These are phyloP conservation scores for Perccottus glenii DNA, from an alignment of 2,113 vertebrate species.

Conservation along the genomic window DNA sequence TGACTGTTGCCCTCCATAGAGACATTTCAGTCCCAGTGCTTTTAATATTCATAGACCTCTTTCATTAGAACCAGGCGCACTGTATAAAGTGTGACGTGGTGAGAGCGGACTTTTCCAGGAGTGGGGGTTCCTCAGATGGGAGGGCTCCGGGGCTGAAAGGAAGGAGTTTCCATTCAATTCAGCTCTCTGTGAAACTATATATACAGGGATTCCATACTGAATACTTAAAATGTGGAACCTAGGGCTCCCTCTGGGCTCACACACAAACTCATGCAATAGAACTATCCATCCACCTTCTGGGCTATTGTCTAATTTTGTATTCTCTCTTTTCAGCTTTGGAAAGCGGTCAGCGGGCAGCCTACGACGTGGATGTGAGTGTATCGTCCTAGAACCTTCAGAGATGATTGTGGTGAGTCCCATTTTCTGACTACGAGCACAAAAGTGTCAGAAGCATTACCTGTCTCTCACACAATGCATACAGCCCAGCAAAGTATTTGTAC, in stretches of 20 bases:
- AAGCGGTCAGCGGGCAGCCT: constrained; percentile 97
- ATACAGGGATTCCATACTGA: constrained; percentile 34
- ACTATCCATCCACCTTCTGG: fast-evolving
- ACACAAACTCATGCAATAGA: background rate
- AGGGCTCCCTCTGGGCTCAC: constrained; percentile 5
- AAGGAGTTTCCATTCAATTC: constrained; percentile 50
- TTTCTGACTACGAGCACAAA: background rate
- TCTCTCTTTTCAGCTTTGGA: constrained; percentile 86
- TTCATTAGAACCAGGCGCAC: constrained; percentile 14
- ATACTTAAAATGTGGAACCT: constrained; percentile 30
- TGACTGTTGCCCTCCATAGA: constrained; percentile 24
- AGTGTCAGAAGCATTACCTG: constrained; percentile 4
- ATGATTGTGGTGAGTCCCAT: constrained; percentile 95
- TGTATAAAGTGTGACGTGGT: constrained; percentile 53
- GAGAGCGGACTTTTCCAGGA: constrained; percentile 62
- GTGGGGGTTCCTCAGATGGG: constrained; percentile 45
- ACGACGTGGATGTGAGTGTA: constrained; percentile 97
- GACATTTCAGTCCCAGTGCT: constrained; percentile 28
- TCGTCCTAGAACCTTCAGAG: constrained; percentile 98
- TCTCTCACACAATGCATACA: background rate
- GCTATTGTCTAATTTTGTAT: background rate
- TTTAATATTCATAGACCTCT: constrained; percentile 22
- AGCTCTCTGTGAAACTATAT: constrained; percentile 25
- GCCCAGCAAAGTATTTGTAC: background rate
- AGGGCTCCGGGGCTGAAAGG: constrained; percentile 34